Conservation (phyloP, 2,888 invertebrate species). For the Epirrhoe tristata region DNA sequence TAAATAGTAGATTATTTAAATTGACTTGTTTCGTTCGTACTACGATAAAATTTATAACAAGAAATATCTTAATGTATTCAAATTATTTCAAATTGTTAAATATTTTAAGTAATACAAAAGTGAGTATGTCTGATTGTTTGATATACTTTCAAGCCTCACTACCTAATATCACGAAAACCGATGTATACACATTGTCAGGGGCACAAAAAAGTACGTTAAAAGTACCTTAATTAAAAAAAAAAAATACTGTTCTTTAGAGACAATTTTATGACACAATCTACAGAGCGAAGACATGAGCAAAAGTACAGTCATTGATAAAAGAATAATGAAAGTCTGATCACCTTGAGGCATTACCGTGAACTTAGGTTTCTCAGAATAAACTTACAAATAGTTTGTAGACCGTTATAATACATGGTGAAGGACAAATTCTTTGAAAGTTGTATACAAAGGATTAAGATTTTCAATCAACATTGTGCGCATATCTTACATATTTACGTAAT, state of each 20-base stretch:
- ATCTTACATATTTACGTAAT: not conserved
- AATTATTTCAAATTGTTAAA: too few relatives aligned
- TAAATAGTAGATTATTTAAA: constrained; percentile 11
- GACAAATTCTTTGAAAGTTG: constrained; percentile 13
- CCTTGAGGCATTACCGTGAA: constrained; percentile 33
- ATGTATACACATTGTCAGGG: too few relatives aligned
- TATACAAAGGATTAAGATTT: too few relatives aligned
- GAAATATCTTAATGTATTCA: constrained; percentile 12
- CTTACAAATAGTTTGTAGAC: constrained; percentile 21
- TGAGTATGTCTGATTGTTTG: too few relatives aligned
- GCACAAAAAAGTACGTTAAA: too few relatives aligned
- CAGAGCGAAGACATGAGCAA: too few relatives aligned
- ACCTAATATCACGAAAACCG: too few relatives aligned
- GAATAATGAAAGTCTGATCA: constrained; percentile 29
- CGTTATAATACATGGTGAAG: constrained; percentile 13
- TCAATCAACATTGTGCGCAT: not conserved
- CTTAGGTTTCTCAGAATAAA: constrained; percentile 24
- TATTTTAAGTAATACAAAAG: too few relatives aligned
- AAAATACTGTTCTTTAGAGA: too few relatives aligned
- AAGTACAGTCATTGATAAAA: not conserved
- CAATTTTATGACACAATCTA: too few relatives aligned
- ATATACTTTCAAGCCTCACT: too few relatives aligned
- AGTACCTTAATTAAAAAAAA: too few relatives aligned
- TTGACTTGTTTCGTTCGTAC: constrained; percentile 2
- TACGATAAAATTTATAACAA: constrained; percentile 15